phyloP scores from a whole-genome alignment of 2,888 invertebrate species.

The Villa cingulata region DNA sequence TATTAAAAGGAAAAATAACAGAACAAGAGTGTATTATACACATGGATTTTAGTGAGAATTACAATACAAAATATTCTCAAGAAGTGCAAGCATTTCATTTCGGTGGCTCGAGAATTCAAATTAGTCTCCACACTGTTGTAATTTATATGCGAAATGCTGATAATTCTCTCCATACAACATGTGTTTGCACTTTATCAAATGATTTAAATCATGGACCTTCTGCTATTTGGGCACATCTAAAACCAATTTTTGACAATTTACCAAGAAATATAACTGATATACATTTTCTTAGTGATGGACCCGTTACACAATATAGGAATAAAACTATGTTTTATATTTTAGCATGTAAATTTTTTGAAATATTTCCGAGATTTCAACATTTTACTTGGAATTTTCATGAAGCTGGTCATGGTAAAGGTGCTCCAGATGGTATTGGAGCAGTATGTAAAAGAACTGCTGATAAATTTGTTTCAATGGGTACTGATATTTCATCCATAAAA shows the following conservation, averaged over 20 bases:
- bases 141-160: background rate
- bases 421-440: background rate
- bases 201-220: background rate
- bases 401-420: background rate
- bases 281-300: background rate
- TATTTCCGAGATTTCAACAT: background rate
- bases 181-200: background rate
- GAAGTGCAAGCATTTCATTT: background rate
- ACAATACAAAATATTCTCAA: background rate
- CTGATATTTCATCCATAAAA: background rate
- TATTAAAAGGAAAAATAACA: background rate
- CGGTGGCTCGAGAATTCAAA: background rate
- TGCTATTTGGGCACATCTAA: background rate
- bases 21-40: background rate
- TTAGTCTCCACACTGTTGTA: background rate
- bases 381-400: background rate
- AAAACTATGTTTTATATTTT: conserved; percentile 1
- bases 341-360: background rate
- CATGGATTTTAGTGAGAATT: background rate
- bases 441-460: background rate
- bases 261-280: background rate
- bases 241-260: background rate
- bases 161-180: too few species aligned
- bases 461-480: background rate
- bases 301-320: conserved; percentile 5